These are phyloP conservation scores for Crenuchus spilurus DNA, from an alignment of 2,797 vertebrate genomes.

Conservation along the genomic window DNA sequence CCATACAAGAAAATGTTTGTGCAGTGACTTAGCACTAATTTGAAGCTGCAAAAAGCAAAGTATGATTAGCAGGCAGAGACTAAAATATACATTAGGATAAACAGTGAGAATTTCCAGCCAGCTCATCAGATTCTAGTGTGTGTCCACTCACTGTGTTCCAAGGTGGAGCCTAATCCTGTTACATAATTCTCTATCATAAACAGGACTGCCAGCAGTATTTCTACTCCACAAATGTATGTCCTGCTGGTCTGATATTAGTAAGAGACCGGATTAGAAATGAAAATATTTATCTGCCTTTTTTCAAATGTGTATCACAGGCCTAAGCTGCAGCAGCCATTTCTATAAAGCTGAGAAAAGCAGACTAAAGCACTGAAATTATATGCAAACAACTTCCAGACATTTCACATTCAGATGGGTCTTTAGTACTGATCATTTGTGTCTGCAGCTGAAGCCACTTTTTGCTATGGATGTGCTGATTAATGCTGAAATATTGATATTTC, in stretches of 20 bases:
- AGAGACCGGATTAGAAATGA: constrained; percentile 2
- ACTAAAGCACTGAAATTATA: not conserved
- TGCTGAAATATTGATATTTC: no score
- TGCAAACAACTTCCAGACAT: not conserved
- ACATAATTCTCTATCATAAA: constrained; percentile 17
- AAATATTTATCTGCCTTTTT: not conserved
- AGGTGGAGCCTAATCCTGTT: constrained; percentile 15
- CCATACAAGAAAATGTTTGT: not conserved
- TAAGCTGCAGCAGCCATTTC: not conserved
- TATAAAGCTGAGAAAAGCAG: not conserved
- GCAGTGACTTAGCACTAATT: not conserved
- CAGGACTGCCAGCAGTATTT: not conserved
- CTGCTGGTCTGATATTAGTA: not conserved
- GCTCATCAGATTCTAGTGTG: not conserved
- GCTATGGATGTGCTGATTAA: no score
- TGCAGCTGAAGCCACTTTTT: constrained; percentile 53
- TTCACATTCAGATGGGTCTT: not conserved
- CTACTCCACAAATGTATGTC: not conserved
- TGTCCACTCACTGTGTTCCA: not conserved
- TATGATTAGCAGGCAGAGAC: not conserved
- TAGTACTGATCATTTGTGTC: constrained; percentile 10
- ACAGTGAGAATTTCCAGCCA: not conserved
- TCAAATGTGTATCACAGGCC: not conserved
- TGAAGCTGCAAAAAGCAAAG: not conserved
- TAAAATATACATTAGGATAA: not conserved